Evolutionary conservation across 2,888 invertebrate species (phyloP).

Genomic region (Apoderus coryli): DNA sequence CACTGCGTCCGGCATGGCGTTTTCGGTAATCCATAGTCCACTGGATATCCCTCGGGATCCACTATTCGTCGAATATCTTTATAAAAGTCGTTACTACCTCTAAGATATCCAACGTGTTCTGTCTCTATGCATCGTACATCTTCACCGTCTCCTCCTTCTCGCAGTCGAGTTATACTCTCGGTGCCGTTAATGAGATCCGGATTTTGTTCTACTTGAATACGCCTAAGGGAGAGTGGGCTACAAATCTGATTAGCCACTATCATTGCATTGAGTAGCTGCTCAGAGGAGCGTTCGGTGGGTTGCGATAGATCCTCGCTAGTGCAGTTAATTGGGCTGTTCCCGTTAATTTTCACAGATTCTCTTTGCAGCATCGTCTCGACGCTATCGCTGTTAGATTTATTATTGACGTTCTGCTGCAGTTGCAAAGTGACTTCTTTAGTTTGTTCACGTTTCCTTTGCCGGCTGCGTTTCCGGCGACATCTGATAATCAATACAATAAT

Average conservation of each 20-base stretch:
- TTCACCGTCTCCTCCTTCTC: conserved; percentile 26
- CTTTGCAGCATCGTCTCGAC: too few relatives aligned
- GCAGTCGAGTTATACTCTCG: conserved; percentile 39
- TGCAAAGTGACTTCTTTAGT: conserved; percentile 36
- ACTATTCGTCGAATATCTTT: too few relatives aligned
- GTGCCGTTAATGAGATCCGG: conserved; percentile 66
- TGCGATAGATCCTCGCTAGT: too few relatives aligned
- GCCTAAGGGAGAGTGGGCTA: not conserved
- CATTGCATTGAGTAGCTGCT: too few relatives aligned
- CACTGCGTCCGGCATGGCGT: conserved; percentile 27
- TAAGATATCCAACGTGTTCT: conserved; percentile 16
- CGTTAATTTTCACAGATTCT: too few relatives aligned
- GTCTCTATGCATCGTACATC: conserved; percentile 13
- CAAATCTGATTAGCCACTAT: not conserved
- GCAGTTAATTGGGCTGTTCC: too few relatives aligned
- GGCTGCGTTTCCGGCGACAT: conserved; percentile 23
- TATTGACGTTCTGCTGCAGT: conserved; percentile 28
- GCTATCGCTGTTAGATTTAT: too few relatives aligned
- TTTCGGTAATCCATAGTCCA: conserved; percentile 63
- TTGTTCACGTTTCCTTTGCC: conserved; percentile 37
- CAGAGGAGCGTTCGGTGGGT: too few relatives aligned
- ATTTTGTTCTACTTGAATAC: conserved; percentile 46
- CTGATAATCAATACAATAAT: conserved; percentile 46
- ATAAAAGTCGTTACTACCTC: conserved; percentile 18
- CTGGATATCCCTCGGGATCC: conserved; percentile 60